These are phyloP conservation scores for Hybos culiciformis DNA, from an alignment of 2,888 invertebrate species.

Conservation along the genomic window DNA sequence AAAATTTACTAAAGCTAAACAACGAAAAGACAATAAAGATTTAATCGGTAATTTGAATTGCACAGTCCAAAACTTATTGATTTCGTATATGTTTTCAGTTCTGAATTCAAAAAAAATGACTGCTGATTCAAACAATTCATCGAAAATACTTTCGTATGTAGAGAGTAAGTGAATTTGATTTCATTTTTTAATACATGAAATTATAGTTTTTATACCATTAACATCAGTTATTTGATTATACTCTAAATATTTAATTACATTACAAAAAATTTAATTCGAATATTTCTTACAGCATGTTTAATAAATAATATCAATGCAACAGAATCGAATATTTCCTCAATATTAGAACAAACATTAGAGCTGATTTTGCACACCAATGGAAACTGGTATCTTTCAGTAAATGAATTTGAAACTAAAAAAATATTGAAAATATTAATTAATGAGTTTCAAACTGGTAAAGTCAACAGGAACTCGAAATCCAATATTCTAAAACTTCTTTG, in stretches of 20 bases:
- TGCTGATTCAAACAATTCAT: conserved; percentile 10
- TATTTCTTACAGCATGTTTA: conserved; percentile 10
- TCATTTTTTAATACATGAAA: neutral
- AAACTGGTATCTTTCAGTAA: conserved; percentile 14
- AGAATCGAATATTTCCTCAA: conserved; percentile 15
- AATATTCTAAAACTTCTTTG: conserved; percentile 37
- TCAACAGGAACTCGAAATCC: conserved; percentile 23
- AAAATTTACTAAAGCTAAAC: conserved; percentile 1
- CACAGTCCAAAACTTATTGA: conserved; percentile 40
- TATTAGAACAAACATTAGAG: conserved; percentile 22
- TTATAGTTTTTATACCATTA: neutral
- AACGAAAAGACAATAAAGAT: conserved; percentile 5
- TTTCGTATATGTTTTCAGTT: conserved; percentile 40
- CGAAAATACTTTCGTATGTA: conserved; percentile 13
- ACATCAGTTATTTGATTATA: neutral
- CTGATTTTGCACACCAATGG: conserved; percentile 22
- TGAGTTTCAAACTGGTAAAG: conserved; percentile 19
- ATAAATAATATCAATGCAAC: conserved; percentile 10
- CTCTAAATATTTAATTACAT: neutral
- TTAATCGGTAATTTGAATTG: conserved; percentile 35
- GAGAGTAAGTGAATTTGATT: conserved; percentile 10
- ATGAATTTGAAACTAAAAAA: conserved; percentile 20
- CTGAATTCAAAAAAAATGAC: conserved; percentile 22
- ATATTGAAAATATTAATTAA: conserved; percentile 24
- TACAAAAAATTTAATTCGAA: neutral